Evolutionary conservation across 2,113 vertebrate genomes (phyloP).

Genomic region (Lampris incognitus): DNA sequence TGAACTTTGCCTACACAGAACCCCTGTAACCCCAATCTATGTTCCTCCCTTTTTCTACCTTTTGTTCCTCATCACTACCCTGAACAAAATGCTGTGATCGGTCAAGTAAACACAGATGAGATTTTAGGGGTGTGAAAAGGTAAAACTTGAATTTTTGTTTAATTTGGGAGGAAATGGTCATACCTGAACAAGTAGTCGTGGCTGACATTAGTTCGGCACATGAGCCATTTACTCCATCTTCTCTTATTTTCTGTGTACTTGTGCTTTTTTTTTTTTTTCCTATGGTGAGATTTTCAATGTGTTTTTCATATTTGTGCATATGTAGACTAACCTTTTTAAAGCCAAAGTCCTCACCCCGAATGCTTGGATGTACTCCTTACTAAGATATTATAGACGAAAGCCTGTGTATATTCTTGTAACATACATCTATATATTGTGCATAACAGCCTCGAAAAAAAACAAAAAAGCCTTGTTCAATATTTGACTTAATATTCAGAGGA

Average conservation of each 20-base stretch:
- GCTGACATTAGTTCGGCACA: conserved; percentile 46
- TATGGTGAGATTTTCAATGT: conserved; percentile 66
- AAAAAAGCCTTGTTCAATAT: conserved; percentile 77
- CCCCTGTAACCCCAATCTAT: conserved; percentile 47
- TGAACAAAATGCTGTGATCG: conserved; percentile 48
- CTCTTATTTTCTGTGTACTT: conserved; percentile 20
- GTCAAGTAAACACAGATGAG: conserved; percentile 43
- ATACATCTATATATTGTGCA: conserved; percentile 85
- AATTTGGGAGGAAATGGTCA: conserved; percentile 50
- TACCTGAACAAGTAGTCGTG: conserved; percentile 50
- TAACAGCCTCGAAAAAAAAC: conserved; percentile 73
- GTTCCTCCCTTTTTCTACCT: conserved; percentile 48
- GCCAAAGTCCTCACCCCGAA: conserved; percentile 83
- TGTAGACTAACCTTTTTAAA: conserved; percentile 81
- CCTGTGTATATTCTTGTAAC: conserved; percentile 84
- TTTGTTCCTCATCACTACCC: conserved; percentile 49
- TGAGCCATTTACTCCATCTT: conserved; percentile 65
- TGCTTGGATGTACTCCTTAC: conserved; percentile 83
- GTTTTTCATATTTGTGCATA: conserved; percentile 73
- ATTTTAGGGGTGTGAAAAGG: conserved; percentile 52
- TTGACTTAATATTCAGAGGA: conserved; percentile 71
- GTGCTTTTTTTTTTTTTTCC: conserved; percentile 29
- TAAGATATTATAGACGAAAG: conserved; percentile 78
- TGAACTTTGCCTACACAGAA: conserved; percentile 67
- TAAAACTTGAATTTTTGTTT: conserved; percentile 70